Conservation (phyloP, 2,888 invertebrate genomes). For the Chydorus sphaericus region DNA sequence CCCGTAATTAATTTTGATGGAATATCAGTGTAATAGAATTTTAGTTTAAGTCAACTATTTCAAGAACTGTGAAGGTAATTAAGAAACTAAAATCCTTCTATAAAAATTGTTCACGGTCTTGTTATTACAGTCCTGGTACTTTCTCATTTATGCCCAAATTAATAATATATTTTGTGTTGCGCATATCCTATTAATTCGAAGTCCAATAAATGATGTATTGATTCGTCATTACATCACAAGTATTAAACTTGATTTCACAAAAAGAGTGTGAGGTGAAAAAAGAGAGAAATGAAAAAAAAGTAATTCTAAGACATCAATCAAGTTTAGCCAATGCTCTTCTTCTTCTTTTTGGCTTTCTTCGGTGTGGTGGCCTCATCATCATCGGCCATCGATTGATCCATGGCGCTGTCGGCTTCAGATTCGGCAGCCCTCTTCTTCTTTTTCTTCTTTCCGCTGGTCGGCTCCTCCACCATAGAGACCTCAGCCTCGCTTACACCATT, state of each 20-base stretch:
- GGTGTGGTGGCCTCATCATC: constrained; percentile 18
- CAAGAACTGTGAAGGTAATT: no score
- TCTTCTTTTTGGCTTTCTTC: constrained; percentile 20
- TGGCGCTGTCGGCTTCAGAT: constrained; percentile 17
- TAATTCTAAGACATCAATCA: not conserved
- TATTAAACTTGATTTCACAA: not conserved
- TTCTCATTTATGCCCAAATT: no score
- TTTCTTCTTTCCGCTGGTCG: constrained; percentile 20
- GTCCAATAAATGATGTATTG: no score
- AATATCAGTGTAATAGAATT: no score
- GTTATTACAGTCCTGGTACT: no score
- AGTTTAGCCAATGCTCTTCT: constrained; percentile 15
- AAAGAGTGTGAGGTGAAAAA: not conserved
- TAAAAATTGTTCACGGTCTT: no score
- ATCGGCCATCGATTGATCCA: constrained; percentile 13
- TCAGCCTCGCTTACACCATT: constrained; percentile 1
- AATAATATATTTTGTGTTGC: no score
- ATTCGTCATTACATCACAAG: no score
- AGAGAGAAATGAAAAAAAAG: not conserved
- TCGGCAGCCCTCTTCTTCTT: constrained; percentile 25
- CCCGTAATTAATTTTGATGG: no score
- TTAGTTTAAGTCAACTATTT: no score
- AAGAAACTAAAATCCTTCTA: no score
- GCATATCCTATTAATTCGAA: no score
- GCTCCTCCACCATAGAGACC: constrained; percentile 14